Percentiles rank a stretch among this genome's conserved stretches.
These are phyloP conservation scores for Arrhamphus sclerolepis DNA, from an alignment of 2,797 vertebrate species.

Conservation along the genomic window DNA sequence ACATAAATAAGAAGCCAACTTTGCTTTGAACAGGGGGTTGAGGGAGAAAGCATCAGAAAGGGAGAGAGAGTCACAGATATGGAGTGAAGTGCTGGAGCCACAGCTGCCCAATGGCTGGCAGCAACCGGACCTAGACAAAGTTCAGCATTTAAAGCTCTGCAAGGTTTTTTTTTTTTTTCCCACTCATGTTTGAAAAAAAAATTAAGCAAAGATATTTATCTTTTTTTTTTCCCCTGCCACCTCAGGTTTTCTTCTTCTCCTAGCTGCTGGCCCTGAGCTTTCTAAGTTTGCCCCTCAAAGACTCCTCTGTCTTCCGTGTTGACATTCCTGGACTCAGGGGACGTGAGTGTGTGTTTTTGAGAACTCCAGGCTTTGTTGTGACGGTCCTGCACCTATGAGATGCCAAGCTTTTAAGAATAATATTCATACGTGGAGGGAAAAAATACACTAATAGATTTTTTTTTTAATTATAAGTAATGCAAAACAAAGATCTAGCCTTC, in stretches of 20 bases:
- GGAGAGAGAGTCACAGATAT: conserved; percentile 75
- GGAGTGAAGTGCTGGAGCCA: conserved; percentile 61
- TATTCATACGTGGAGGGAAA: conserved; percentile 7
- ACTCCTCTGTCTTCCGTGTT: conserved; percentile 51
- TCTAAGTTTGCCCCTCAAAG: conserved; percentile 65
- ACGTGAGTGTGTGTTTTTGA: conserved; percentile 46
- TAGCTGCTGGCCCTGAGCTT: conserved; percentile 47
- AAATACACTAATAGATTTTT: conserved; percentile 5
- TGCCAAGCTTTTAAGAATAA: conserved; percentile 24
- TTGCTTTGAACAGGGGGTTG: conserved; percentile 88
- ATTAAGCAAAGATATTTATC: conserved; percentile 72
- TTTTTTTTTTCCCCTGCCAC: conserved; percentile 33
- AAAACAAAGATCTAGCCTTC: too few relatives aligned
- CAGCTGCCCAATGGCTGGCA: conserved; percentile 70
- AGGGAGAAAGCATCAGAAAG: conserved; percentile 74
- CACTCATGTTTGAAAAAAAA: conserved; percentile 63
- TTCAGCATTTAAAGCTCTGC: conserved; percentile 63
- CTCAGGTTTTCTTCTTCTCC: conserved; percentile 42
- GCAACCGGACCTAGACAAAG: conserved; percentile 60
- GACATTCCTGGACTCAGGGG: conserved; percentile 56
- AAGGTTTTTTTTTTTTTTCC: conserved; percentile 28
- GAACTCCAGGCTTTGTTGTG: conserved; percentile 55
- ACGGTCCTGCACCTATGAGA: conserved; percentile 42
- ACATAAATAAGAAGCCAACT: conserved; percentile 89
- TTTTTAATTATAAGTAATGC: too few relatives aligned